Evolutionary conservation across 2,797 vertebrate genomes (phyloP), one percentile per base, ranked within the genome.

Genomic region (Enteromius treurensis): DNA sequence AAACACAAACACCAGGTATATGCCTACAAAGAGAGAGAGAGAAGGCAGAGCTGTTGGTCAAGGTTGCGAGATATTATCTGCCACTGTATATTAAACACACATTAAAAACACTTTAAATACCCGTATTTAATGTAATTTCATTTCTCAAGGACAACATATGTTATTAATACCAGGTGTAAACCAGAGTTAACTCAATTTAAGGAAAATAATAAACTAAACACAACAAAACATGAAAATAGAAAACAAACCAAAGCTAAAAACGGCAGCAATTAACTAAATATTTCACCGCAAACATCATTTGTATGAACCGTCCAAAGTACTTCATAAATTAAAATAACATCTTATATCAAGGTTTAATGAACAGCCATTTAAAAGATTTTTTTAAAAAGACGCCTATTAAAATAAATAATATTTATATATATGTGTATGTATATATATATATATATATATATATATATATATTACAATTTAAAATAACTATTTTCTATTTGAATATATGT

Each of bases 1-100:
- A 87, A 99, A 99, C 51, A 96, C 96, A 90, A 97, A 99, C 82
- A 98, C 95, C 95, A 99, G 92, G 92, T 99, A 99, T 92, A 99
- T 95, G 92, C 97, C 97, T 99, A 87, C 5, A 91, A 84, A 82
- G 90, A 19, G 26, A 74, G 1, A 42, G 42, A 42, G 26, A 32
- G 26, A 19, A 77, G 14, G 14, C 10, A 77, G 21, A 13, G 53
- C 2, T 37, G 32, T 51, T 32, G 47, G 42, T 49, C 15, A 19
- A 73, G 11, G 13, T 70, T 19, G 49, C 6, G 17, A 5, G 15
- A 51, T 1, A 11, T 37, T 34, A 67, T 67, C 17, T 37, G 1
- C 5, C 32, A n/a, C 10, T 40, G 34, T n/a, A 37, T 21, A 40
- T 51, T 17, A 51, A 51, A 51, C 34, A n/a, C 21, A 37, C n/a